Evolutionary conservation across 2,888 invertebrate species (phyloP).

Genomic region (Didymodactylos carnosus): DNA sequence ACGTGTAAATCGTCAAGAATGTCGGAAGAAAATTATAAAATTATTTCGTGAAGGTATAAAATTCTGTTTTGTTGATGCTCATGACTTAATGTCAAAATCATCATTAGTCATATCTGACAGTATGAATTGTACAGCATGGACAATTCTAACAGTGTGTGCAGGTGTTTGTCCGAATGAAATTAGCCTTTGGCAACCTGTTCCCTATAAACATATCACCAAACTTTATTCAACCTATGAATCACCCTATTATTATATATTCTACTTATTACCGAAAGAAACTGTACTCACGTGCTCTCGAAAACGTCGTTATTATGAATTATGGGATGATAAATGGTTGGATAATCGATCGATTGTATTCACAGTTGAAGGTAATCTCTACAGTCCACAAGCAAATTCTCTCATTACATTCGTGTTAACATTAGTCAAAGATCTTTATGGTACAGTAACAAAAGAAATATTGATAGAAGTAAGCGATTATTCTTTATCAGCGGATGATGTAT

Average conservation of each 20-base stretch:
- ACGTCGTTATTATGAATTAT: not conserved
- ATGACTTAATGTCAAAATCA: not conserved
- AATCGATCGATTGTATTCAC: not conserved
- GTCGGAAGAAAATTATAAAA: not conserved
- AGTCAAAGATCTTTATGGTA: not conserved
- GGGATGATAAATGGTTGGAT: not conserved
- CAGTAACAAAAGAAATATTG: not conserved
- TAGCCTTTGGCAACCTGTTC: not conserved
- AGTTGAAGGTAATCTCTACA: not conserved
- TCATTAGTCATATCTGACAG: not conserved
- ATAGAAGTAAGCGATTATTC: not conserved
- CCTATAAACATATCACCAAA: not conserved
- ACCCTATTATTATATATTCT: not conserved
- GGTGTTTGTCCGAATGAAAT: not conserved
- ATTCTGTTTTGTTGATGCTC: not conserved
- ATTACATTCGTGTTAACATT: not conserved
- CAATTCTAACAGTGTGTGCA: not conserved
- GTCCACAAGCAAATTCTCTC: not conserved
- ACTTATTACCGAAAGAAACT: not conserved
- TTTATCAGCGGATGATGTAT: not conserved
- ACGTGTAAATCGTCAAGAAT: not conserved
- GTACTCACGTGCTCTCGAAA: not conserved
- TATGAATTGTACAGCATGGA: not conserved
- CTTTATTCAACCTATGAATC: not conserved
- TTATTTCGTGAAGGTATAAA: not conserved